Evolutionary conservation across 2,113 vertebrate species (phyloP), one percentile per base, ranked within the genome.

Genomic region (Ciconia stormi): DNA sequence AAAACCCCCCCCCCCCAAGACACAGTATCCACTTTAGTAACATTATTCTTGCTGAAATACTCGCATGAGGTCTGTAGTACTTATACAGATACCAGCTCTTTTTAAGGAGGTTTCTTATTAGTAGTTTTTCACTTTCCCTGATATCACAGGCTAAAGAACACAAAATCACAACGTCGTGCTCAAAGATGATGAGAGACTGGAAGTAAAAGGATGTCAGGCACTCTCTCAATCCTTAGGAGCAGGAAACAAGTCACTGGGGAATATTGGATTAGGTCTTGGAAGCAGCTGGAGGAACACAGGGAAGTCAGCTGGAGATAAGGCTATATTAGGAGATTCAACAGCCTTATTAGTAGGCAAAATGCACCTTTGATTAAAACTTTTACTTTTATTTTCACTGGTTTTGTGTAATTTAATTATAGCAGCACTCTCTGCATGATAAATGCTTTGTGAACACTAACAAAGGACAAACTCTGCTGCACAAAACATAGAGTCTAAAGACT

Each of bases 41-140:
- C 6, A 21, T 50, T 15, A 36, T 18, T 85, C 49, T 32, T n/a
- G n/a, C 47, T 63, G 66, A 90, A 55, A 65, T 69, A 42, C 9
- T 59, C 0, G 0, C 26, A 55, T 7, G 16, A 3, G 9, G 13
- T 7, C 30, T 62, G 16, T 18, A 55, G 72, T 12, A 27, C 11
- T 52, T 23, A 26, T 2, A 32, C 6, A 85, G 38, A 44, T 17
- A 59, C 7, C 42, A 56, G n/a, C 36, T 25, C 34, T 27, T 72
- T 71, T 36, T 11, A 65, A 83, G 32, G 23, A 30, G 8, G 4
- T 40, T 72, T 86, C 34, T 15, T 66, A 5, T 23, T 17, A 32
- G 44, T 27, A 36, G 58, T 61, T 87, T 79, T 58, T 81, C 32
- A 42, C 46, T 78, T 84, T 56, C 44, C 30, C 53, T 89, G 62